Conservation (phyloP, 2,888 invertebrate species). For the Cyclophora punctaria region DNA sequence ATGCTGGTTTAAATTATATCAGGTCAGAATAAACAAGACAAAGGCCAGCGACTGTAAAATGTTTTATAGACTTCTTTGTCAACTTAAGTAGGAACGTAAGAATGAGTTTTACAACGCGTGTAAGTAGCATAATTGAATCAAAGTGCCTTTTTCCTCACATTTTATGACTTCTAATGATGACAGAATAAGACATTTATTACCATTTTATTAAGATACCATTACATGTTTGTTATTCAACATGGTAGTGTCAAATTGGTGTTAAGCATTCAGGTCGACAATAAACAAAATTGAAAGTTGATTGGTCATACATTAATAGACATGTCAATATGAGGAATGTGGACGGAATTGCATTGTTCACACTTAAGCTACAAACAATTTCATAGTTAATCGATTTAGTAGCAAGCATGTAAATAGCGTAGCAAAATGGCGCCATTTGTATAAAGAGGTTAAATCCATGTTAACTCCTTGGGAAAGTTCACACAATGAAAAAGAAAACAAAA, state of each 20-base stretch:
- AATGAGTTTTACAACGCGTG: slow-evolving; percentile 15
- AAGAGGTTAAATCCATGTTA: slow-evolving; percentile 29
- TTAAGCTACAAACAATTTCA: slow-evolving; percentile 13
- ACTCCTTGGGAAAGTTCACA: slow-evolving; percentile 62
- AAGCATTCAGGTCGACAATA: no score
- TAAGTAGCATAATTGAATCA: slow-evolving; percentile 21
- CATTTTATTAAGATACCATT: no score
- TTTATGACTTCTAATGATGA: slow-evolving; percentile 1
- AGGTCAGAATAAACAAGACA: no score
- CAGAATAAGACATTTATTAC: slow-evolving; percentile 3
- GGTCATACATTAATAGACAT: background rate
- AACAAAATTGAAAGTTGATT: slow-evolving; percentile 3
- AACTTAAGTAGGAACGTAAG: slow-evolving; percentile 23
- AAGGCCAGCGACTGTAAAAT: no score
- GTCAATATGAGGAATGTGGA: no score
- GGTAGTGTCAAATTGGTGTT: no score
- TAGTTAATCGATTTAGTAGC: slow-evolving; percentile 24
- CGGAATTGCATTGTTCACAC: slow-evolving; percentile 1
- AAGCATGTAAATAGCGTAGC: slow-evolving; percentile 28
- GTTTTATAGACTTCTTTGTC: no score
- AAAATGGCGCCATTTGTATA: slow-evolving; percentile 29
- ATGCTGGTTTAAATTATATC: no score
- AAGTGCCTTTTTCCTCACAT: no score
- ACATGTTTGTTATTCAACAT: no score
- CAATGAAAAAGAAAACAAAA: slow-evolving; percentile 42